Percentiles rank a stretch among this genome's conserved stretches.
Evolutionary conservation across 2,888 invertebrate genomes (phyloP).

Genomic region (Phytoseiulus persimilis): DNA sequence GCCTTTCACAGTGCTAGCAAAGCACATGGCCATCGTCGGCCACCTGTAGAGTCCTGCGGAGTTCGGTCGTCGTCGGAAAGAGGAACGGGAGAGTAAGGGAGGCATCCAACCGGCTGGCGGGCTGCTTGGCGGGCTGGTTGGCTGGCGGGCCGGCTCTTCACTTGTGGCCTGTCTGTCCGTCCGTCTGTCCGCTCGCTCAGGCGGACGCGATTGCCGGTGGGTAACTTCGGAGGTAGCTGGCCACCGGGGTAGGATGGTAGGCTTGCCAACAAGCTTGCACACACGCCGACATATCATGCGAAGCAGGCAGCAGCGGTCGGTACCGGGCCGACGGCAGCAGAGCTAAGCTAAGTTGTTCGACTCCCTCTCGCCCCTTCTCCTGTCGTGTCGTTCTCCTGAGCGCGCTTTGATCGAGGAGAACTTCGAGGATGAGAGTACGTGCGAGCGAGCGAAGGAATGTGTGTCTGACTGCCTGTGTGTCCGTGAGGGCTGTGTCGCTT

Average conservation of each 20-base stretch:
- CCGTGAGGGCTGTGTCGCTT: background rate
- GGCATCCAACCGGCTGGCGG: background rate
- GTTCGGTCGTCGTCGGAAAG: background rate
- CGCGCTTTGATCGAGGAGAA: background rate
- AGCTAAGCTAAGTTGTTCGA: background rate
- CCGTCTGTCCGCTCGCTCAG: background rate
- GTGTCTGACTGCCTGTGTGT: background rate
- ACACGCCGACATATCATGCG: background rate
- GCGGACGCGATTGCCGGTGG: background rate
- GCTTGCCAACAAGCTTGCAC: background rate
- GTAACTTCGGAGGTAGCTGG: background rate
- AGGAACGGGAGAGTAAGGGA: conserved; percentile 5
- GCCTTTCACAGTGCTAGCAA: conserved; percentile 29
- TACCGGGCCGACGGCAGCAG: too few relatives aligned
- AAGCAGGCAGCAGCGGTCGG: background rate
- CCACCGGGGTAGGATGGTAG: too few relatives aligned
- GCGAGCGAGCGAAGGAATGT: background rate
- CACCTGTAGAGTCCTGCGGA: conserved; percentile 35
- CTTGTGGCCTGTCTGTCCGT: background rate
- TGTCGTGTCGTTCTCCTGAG: background rate
- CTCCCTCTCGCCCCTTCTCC: background rate
- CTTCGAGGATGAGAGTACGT: background rate
- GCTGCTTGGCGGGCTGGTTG: background rate
- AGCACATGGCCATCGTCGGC: conserved; percentile 38
- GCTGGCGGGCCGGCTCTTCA: background rate